These are phyloP conservation scores for Harpalus rufipes DNA, from an alignment of 2,888 invertebrate species.

Conservation along the genomic window DNA sequence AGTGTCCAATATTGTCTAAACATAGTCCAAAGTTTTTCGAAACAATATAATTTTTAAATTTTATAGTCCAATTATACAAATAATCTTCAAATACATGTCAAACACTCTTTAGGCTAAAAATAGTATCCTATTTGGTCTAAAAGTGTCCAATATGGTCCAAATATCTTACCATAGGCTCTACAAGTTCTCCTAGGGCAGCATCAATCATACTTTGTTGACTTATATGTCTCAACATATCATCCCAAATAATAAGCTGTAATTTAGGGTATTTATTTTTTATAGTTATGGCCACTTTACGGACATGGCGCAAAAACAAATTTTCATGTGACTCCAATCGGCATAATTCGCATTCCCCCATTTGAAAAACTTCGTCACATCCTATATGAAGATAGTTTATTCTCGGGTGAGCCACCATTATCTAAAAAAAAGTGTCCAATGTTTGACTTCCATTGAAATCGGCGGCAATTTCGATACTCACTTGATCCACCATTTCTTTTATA, in stretches of 20 bases:
- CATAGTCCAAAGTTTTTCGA: no score
- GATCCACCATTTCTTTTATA: slow-evolving; percentile 84
- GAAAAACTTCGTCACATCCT: slow-evolving; percentile 87
- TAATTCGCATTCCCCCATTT: slow-evolving; percentile 83
- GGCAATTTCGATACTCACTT: slow-evolving; percentile 76
- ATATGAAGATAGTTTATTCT: slow-evolving; percentile 82
- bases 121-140: no score
- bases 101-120: no score
- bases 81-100: no score
- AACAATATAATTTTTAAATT: no score
- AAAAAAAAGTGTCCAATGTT: background rate
- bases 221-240: slow-evolving; percentile 87
- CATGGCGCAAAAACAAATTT: slow-evolving; percentile 82
- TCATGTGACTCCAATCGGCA: slow-evolving; percentile 80
- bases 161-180: slow-evolving; percentile 83
- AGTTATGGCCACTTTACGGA: slow-evolving; percentile 80
- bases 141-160: no score
- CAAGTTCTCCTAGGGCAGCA: slow-evolving; percentile 82
- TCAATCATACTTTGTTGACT: slow-evolving; percentile 81
- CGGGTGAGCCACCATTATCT: slow-evolving; percentile 75
- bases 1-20: no score
- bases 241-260: slow-evolving; percentile 86
- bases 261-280: slow-evolving; percentile 81
- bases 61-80: no score
- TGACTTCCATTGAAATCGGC: no score